Conservation (phyloP, 2,113 vertebrate genomes). For the Camelus bactrianus region DNA sequence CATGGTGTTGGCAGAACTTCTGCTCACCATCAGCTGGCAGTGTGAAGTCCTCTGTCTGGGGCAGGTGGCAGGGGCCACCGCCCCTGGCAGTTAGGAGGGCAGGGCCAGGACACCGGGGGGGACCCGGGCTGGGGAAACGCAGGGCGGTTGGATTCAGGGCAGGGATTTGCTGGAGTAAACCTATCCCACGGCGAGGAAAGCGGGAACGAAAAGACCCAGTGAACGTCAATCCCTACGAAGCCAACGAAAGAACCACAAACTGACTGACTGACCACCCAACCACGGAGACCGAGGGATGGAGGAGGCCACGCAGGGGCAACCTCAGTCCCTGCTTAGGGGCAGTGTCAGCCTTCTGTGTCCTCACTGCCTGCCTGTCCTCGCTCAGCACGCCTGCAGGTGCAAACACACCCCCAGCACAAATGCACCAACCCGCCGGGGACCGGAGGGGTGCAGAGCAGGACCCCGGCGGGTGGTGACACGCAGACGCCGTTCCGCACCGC, state of each 20-base stretch:
- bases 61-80: too few species aligned
- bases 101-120: too few species aligned
- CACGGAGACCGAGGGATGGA: not conserved
- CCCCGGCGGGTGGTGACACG: not conserved
- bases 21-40: too few species aligned
- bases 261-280: accelerated
- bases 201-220: not conserved
- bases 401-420: too few species aligned
- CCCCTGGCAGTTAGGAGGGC: too few species aligned
- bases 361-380: not conserved
- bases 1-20: too few species aligned
- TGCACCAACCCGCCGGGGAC: not conserved
- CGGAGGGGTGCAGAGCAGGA: not conserved
- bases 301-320: not conserved
- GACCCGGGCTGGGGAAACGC: too few species aligned
- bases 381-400: not conserved
- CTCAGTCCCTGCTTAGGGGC: not conserved
- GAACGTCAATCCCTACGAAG: not conserved
- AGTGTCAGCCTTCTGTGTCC: accelerated
- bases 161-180: not conserved
- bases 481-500: not conserved
- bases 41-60: too few species aligned
- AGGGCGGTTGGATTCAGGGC: not conserved
- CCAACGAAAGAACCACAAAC: not conserved
- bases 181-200: not conserved